Evolutionary conservation across 2,113 vertebrate species (phyloP).

Genomic region (Oophaga pumilio): DNA sequence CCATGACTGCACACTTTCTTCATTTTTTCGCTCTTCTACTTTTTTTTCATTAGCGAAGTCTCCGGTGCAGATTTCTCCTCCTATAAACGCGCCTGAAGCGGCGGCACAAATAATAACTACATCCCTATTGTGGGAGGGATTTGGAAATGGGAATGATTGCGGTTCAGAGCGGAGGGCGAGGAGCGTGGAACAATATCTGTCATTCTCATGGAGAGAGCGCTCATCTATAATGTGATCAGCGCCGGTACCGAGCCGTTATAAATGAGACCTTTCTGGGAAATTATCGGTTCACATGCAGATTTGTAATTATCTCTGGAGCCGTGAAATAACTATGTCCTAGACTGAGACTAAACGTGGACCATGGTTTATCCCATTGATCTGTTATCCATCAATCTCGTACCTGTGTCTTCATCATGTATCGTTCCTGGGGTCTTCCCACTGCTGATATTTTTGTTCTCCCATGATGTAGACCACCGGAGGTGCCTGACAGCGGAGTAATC

Average conservation of each 20-base stretch:
- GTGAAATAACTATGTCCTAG: not conserved
- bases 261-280: slow-evolving; percentile 1
- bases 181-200: slow-evolving; percentile 3
- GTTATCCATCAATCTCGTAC: not conserved
- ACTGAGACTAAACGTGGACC: not conserved
- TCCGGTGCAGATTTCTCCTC: not conserved
- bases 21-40: not conserved
- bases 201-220: not conserved
- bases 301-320: slow-evolving; percentile 9
- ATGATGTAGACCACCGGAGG: too few relatives aligned
- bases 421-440: too few relatives aligned
- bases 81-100: slow-evolving; percentile 15
- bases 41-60: slow-evolving; percentile 26
- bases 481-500: too few relatives aligned
- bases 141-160: slow-evolving; percentile 29
- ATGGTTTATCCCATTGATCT: not conserved
- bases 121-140: slow-evolving; percentile 26
- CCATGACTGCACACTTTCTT: not conserved
- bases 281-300: not conserved
- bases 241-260: not conserved
- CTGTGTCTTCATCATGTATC: not conserved
- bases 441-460: too few relatives aligned
- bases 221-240: slow-evolving; percentile 3
- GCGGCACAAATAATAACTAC: slow-evolving; percentile 31
- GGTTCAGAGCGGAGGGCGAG: not conserved